Conservation (phyloP, 92 coral and sea anemone genomes). For the Palythoa caribaeorum region DNA sequence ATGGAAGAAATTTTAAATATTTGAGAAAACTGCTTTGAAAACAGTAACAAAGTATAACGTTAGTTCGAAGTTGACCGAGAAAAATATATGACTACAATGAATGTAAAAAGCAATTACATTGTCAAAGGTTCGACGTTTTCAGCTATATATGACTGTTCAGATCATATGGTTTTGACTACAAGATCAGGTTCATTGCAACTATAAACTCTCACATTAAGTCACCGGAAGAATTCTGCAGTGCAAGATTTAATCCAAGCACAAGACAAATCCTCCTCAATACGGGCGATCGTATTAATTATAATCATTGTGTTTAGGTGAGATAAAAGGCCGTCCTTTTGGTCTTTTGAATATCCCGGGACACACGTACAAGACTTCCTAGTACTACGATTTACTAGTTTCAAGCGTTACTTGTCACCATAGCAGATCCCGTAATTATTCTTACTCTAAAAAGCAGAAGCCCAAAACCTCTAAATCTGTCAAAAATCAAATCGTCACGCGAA, state of each 20-base stretch:
- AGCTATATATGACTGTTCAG: not conserved
- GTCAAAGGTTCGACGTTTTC: too few species aligned
- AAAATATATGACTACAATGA: not conserved
- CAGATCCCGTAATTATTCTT: not conserved
- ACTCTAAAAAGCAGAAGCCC: conserved; percentile 16
- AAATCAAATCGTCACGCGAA: conserved; percentile 50
- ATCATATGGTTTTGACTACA: not conserved
- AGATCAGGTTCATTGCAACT: not conserved
- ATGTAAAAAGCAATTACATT: not conserved
- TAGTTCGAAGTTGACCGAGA: not conserved
- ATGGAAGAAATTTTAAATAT: not conserved
- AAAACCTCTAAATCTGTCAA: conserved; percentile 6
- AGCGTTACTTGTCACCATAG: not conserved
- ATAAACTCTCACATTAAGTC: not conserved
- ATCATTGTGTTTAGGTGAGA: conserved; percentile 49
- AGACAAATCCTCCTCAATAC: not conserved
- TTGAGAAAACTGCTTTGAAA: not conserved
- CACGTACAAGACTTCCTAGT: conserved; percentile 21
- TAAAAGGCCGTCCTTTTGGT: conserved; percentile 35
- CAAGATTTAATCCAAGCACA: not conserved
- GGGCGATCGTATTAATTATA: conserved; percentile 39
- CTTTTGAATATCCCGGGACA: conserved; percentile 57
- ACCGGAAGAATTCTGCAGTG: not conserved
- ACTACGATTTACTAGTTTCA: not conserved
- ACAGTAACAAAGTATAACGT: not conserved